A percentile compares a stretch with the other conserved stretches of the same genome.
phyloP scores from a whole-genome alignment of 2,113 vertebrate species.

The Ictidomys tridecemlineatus region DNA sequence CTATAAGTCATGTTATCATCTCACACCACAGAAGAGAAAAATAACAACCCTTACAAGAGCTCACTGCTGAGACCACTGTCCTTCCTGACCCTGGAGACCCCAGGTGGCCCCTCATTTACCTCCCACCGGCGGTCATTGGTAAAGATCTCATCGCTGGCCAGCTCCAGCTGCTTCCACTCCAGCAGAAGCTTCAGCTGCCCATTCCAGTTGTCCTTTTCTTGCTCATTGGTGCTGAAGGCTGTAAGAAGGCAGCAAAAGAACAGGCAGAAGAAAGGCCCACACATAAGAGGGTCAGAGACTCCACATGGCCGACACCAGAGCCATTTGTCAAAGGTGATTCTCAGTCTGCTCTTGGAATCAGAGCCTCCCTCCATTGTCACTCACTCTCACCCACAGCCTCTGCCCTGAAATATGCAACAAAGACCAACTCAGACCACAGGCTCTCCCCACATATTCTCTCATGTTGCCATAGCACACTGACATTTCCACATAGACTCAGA shows the following conservation, averaged over 20 bases:
- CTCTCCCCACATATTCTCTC: background rate
- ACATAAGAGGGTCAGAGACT: background rate
- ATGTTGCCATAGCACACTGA: background rate
- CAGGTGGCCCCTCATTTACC: slow-evolving; percentile 72
- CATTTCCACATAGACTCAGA: background rate
- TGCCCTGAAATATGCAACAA: background rate
- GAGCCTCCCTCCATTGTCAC: background rate
- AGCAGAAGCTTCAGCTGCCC: slow-evolving; percentile 90
- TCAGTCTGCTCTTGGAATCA: background rate
- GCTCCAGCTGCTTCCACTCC: slow-evolving; percentile 91
- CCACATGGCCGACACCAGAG: background rate
- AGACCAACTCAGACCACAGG: background rate
- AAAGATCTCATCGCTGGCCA: slow-evolving; percentile 91
- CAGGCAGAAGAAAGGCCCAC: background rate
- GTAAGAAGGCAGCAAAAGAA: background rate
- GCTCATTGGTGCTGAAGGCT: slow-evolving; percentile 91
- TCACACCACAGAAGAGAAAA: background rate
- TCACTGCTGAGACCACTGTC: no score
- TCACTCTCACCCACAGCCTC: background rate
- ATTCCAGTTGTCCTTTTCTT: slow-evolving; percentile 90
- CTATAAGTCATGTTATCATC: background rate
- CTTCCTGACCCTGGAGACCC: fast-evolving
- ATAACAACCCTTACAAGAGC: background rate
- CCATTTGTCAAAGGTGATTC: background rate
- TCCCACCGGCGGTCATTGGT: slow-evolving; percentile 91